Evolutionary conservation across 2,113 vertebrate species (phyloP), one percentile per base, ranked within the genome.

Genomic region (Silurus asotus): DNA sequence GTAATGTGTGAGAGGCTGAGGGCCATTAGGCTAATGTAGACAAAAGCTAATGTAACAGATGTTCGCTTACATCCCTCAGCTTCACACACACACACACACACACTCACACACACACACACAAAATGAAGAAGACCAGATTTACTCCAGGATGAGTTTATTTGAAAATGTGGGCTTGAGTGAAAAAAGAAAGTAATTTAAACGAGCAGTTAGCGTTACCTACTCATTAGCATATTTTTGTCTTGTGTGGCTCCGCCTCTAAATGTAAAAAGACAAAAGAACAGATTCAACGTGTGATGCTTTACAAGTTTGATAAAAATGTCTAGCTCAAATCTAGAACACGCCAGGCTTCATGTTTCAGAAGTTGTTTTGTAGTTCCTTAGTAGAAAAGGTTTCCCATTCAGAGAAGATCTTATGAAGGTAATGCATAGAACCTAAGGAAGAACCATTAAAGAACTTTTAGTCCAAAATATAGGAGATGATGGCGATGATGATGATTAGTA

Each of bases 21-120:
- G 64, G 11, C 77, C 65, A 86, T 86, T 81, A 81, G 53, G 37
- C 37, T 37, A 37, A 37, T 37, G 37, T 37, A 81, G 53, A 84
- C 74, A 55, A 58, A 81, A 55, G 77, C 65, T 86, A 81, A 81
- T 81, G 37, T 58, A 61, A 56, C 84, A 72, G 37, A 72, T 48
- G 51, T 49, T 81, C 48, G 2, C 61, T 55, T 53, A 76, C 20
- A 77, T 76, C 67, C 45, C 70, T 19, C 19, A 75, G 48, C 72
- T 74, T 23, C 49, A 72, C 70, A 28, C 25, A 67, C 25, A 67
- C 65, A 67, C 25, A 15, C 65, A 28, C 62, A 65, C 62, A 25
- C 28, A 37, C 28, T 1, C 28, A 28, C 64, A 25, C 8, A 20
- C 81, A 75, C 20, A 45, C 83, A 75, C 69, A 70, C 45, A 67